Evolutionary conservation across 1,140 invertebrate species (phyloP), one percentile per base, ranked within the genome.

Genomic region (Homarus americanus): DNA sequence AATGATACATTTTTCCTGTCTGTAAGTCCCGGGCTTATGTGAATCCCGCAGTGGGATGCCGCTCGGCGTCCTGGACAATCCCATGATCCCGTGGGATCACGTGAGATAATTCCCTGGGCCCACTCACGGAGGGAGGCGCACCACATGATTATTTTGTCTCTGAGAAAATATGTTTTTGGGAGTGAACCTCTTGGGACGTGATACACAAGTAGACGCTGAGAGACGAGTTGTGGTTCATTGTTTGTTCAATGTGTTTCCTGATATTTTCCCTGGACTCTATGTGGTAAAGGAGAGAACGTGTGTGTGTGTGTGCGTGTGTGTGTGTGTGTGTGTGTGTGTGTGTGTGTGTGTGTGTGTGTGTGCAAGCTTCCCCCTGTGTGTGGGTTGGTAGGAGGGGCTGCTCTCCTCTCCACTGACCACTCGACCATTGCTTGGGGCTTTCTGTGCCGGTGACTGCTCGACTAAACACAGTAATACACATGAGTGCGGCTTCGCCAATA

Each of bases 21-120:
- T n/a, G 79, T 82, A 82, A 82, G 79, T 82, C 79, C 79, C 32
- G 17, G 38, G 79, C 79, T 82, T 63, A 82, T 20, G 44, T 15
- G 79, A 82, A 82, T 82, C 79, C 79, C 28, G 24, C 10, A 63
- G 79, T 63, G 79, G 49, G 49, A 82, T 82, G 79, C 79, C 49
- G 44, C 79, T 63, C 79, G 41, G 28, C 49, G 79, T 36, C 41
- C 79, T 7, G 49, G 49, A 63, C 79, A 82, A 63, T 58, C 79
- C 79, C 32, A 53, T 82, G 79, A 82, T 53, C 79, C 79, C 49
- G 12, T 12, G 38, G 76, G 78, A 80, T 53, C 78, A 34, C 41
- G 9, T 28, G 79, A 40, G 79, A 82, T 82, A 82, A 82, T 82
- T 82, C 79, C 79, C 34, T 17, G 12, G 41, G 4, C 15, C 44